Base-by-base conservation (phyloP, 2,888 invertebrate species). In the Charanyca ferruginea region DNA sequence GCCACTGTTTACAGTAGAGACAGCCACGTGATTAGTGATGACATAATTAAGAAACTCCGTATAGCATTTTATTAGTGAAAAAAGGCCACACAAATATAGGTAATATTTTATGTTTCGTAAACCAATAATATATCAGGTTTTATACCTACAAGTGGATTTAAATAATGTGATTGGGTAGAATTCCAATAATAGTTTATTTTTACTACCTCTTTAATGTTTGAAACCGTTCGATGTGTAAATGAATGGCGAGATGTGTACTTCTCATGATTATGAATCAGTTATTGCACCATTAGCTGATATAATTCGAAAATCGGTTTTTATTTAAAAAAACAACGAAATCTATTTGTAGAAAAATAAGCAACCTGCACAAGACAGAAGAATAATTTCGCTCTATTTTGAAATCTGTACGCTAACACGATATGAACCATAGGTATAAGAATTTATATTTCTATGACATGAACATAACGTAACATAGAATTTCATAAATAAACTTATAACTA, bases 11-110 rank as follows among this genome's bases (percentile, higher is more conserved):
- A 73, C 23, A 49, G 13, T 53, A 23, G 25, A n/a, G 28, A 9
- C 3, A 3, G 11, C 16, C 38, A 67, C 49, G 28, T 70, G 49
- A 51, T 67, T 51, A 28, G 13, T 70, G 23, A 41, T 47, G 23
- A 41, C 6, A 45, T 61, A 51, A 32, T 38, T 8, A 23, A 35
- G n/a, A 57, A 23, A 6, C 9, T n/a, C 20, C 4, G 2, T 41
- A 11, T 4, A 5, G 4, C n/a, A 18, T 18, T 42, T 42, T 18
- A 41, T 41, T n/a, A 18, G n/a, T 23, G n/a, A 9, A 38, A 38
- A 38, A 35, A 11, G 35, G 11, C 35, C 13, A 11, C 7, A 1
- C 6, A 6, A 28, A n/a, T n/a, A n/a, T n/a, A n/a, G n/a, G n/a
- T n/a, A n/a, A n/a, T n/a, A n/a, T n/a, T n/a, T n/a, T n/a, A n/a